These are phyloP conservation scores for Hippocampus zosterae DNA, from an alignment of 2,113 vertebrate species.

Conservation along the genomic window DNA sequence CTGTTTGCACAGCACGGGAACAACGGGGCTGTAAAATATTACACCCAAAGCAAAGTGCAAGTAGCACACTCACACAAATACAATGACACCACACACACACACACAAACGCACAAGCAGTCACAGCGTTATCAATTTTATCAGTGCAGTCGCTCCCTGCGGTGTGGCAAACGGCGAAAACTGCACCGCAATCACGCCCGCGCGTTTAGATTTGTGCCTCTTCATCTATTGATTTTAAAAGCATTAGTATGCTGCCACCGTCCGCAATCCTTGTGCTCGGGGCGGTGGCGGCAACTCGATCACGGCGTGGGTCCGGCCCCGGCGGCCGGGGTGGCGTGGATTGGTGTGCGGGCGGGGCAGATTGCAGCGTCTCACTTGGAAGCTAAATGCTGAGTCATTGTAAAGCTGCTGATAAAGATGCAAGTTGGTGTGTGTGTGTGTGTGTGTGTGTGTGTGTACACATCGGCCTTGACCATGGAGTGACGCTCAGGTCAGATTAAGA, in stretches of 20 bases:
- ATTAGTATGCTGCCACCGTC: conserved; percentile 1
- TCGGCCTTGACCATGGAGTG: conserved; percentile 3
- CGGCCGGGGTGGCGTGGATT: background rate
- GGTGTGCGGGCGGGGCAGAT: background rate
- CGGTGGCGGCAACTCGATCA: background rate
- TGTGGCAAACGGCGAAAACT: conserved; percentile 11
- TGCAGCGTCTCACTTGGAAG: background rate
- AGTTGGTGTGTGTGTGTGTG: background rate
- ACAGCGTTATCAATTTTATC: background rate
- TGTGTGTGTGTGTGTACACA: background rate
- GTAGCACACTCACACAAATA: background rate
- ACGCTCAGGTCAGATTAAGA: conserved; percentile 15
- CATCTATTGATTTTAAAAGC: background rate
- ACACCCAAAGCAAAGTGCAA: conserved; percentile 52
- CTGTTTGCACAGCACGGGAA: conserved; percentile 40
- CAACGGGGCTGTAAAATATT: conserved; percentile 41
- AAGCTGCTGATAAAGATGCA: background rate
- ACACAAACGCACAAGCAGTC: background rate
- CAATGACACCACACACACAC: background rate
- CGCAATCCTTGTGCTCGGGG: background rate
- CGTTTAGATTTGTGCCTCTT: background rate
- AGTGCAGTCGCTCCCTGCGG: conserved; percentile 4
- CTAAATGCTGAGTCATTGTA: background rate
- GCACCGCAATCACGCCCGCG: background rate
- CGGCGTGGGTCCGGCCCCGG: background rate